Percentiles rank a stretch among this genome's conserved stretches.
Evolutionary conservation across 2,888 invertebrate species (phyloP).

Genomic region (Thecophora atra): DNA sequence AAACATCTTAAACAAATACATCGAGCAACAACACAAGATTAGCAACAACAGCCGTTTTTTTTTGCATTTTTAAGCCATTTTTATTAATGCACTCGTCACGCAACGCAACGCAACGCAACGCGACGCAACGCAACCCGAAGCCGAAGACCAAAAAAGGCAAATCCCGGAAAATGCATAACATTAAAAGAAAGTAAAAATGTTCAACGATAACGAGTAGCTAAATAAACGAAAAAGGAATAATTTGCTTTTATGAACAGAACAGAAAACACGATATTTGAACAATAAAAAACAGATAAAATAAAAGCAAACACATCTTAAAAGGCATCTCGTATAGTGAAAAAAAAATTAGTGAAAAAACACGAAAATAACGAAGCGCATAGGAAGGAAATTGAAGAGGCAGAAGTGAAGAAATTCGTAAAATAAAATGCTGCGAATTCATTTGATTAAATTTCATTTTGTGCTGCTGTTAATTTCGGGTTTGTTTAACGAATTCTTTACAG

Average conservation of each 20-base stretch:
- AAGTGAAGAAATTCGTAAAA: too few species aligned
- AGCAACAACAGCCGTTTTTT: conserved; percentile 10
- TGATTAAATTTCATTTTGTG: too few species aligned
- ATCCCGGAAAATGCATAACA: conserved; percentile 24
- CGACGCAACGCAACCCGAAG: conserved; percentile 17
- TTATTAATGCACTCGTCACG: conserved; percentile 26
- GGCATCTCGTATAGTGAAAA: too few species aligned
- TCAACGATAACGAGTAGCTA: background rate
- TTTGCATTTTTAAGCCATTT: conserved; percentile 13
- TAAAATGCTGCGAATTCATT: too few species aligned
- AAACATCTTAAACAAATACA: background rate
- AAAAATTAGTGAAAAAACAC: background rate
- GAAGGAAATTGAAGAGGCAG: too few species aligned
- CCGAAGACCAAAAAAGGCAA: conserved; percentile 10
- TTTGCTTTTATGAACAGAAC: background rate
- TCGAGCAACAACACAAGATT: conserved; percentile 2
- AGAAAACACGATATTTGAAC: background rate
- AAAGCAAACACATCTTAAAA: background rate
- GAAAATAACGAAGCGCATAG: background rate
- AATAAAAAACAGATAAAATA: background rate
- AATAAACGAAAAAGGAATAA: background rate
- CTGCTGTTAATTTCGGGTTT: too few species aligned
- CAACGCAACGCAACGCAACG: conserved; percentile 12
- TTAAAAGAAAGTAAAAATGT: conserved; percentile 20
- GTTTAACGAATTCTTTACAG: too few species aligned